Conservation (phyloP, 1,140 invertebrate species). For the Heliconius nattereri region DNA sequence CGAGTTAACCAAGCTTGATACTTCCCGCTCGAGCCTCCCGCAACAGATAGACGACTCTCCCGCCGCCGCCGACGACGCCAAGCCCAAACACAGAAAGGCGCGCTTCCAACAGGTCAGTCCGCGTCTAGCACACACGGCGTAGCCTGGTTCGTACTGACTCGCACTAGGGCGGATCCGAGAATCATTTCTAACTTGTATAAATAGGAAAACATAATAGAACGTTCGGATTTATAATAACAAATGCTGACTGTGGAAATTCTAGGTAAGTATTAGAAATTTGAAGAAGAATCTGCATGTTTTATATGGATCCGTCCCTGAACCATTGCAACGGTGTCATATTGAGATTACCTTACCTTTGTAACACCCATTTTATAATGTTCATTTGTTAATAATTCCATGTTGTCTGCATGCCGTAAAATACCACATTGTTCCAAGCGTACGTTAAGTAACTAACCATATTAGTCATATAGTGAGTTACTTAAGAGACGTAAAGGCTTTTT, state of each 20-base stretch:
- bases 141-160: background rate
- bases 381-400: conserved; percentile 14
- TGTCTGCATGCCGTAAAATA: conserved; percentile 13
- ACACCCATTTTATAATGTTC: background rate
- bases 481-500: background rate
- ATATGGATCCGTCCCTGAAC: conserved; percentile 19
- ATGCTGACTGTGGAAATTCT: background rate
- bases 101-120: conserved; percentile 89
- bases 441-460: background rate
- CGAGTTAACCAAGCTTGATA: conserved; percentile 46
- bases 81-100: conserved; percentile 91
- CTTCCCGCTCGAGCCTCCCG: conserved; percentile 55
- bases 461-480: background rate
- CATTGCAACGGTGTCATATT: background rate
- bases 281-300: background rate
- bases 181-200: background rate
- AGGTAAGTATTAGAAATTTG: conserved; percentile 4
- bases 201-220: background rate
- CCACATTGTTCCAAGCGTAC: background rate
- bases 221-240: background rate
- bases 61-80: conserved; percentile 60
- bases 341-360: background rate
- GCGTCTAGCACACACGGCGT: conserved; percentile 14
- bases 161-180: conserved; percentile 10
- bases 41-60: conserved; percentile 55